These are phyloP conservation scores for Desmophyllum pertusum DNA, from an alignment of 92 coral and sea anemone genomes.

Conservation along the genomic window DNA sequence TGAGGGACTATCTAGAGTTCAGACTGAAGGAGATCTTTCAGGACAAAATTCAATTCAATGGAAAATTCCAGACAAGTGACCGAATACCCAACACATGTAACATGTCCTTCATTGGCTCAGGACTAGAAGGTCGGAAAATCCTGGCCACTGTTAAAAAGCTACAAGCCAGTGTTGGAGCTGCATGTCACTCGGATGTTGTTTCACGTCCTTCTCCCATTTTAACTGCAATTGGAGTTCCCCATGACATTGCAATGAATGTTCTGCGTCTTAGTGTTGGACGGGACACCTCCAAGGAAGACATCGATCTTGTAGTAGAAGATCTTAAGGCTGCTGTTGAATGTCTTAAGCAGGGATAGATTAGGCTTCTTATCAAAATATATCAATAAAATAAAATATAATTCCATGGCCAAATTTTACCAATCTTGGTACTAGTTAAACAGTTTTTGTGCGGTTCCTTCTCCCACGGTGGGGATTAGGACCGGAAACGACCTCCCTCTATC, in stretches of 20 bases:
- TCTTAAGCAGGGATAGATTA: conserved; percentile 34
- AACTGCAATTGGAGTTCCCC: conserved; percentile 88
- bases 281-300: conserved; percentile 71
- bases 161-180: conserved; percentile 97
- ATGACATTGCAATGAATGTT: conserved; percentile 89
- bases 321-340: conserved; percentile 65
- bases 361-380: too few species aligned
- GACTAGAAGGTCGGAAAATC: conserved; percentile 77
- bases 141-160: conserved; percentile 65
- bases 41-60: conserved; percentile 83
- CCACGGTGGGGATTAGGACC: too few species aligned
- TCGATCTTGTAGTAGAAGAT: conserved; percentile 81
- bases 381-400: too few species aligned
- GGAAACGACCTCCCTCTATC: too few species aligned
- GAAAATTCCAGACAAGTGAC: conserved; percentile 81
- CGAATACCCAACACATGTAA: conserved; percentile 97
- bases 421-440: too few species aligned
- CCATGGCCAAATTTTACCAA: too few species aligned
- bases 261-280: conserved; percentile 95
- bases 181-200: conserved; percentile 87
- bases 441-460: too few species aligned
- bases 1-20: conserved; percentile 86
- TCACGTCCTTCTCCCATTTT: conserved; percentile 89
- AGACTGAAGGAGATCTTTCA: conserved; percentile 72
- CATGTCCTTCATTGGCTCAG: conserved; percentile 82